Conservation (phyloP, 2,888 invertebrate species). For the Drosophila merina region DNA sequence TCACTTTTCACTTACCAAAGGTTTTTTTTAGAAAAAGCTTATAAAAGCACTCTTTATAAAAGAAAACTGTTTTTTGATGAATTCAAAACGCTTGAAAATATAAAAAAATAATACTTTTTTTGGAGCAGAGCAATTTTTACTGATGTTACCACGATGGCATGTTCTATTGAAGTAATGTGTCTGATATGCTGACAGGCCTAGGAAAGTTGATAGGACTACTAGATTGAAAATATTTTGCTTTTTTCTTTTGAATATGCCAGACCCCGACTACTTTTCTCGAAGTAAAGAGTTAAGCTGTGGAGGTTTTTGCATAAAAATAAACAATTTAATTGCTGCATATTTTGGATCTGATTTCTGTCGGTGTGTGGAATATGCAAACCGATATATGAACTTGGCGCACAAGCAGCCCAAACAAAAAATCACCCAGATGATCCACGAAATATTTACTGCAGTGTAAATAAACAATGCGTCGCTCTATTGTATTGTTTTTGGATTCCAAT, state of each 20-base stretch:
- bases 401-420: neutral
- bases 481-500: conserved; percentile 37
- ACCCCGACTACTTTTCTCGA: neutral
- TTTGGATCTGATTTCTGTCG: conserved; percentile 7
- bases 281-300: neutral
- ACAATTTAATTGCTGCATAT: conserved; percentile 26
- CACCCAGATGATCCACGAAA: conserved; percentile 28
- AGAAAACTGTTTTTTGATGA: too few relatives aligned
- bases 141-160: neutral
- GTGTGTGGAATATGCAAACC: conserved; percentile 3
- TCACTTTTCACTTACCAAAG: neutral
- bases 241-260: neutral
- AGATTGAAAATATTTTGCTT: neutral
- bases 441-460: conserved; percentile 68
- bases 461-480: conserved; percentile 44
- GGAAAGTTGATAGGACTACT: neutral
- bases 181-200: neutral
- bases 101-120: too few relatives aligned
- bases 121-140: too few relatives aligned
- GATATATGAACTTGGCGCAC: conserved; percentile 22
- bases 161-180: neutral
- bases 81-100: too few relatives aligned
- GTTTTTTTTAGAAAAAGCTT: neutral
- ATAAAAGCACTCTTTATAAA: too few relatives aligned
- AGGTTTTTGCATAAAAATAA: conserved; percentile 23